Base-by-base conservation (phyloP, 2,797 vertebrate species). In the Avahi laniger region DNA sequence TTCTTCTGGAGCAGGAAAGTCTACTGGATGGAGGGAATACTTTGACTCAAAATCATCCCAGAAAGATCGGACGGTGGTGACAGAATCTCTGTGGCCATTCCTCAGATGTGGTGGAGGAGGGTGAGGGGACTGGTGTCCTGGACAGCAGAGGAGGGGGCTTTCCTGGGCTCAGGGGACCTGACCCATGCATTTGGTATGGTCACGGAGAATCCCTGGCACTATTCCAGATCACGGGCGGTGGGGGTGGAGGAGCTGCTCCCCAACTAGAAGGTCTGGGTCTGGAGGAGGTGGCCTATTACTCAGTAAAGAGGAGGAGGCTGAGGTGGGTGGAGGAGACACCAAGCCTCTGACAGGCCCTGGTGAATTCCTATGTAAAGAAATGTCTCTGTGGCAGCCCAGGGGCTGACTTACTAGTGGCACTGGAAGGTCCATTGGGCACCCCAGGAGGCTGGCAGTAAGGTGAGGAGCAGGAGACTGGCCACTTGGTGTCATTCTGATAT, bases 1-100 rank as follows among this genome's bases (percentile, higher is more conserved):
- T 85, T 99, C 99, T 94, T 99, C 99, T 26, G 99, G 99, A 94
- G 99, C 99, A 26, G 99, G 99, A 89, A 99, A 99, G 88, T 99
- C 99, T 0, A 99, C 98, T 0, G 99, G 99, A 97, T 99, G 99
- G 98, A 99, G 99, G 96, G 99, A 99, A 85, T 99, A 99, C 98
- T 99, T 99, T 85, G 99, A 99, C 98, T 99, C 99, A 99, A 99
- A 99, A 97, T 99, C 99, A 98, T 99, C 99, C 97, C 98, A 96
- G 97, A 99, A 99, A 26, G 98, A 98, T 95, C 99, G 99, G 90
- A 99, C 99, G 1, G 98, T 97, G 91, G 99, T 98, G 92, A 99
- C 98, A 69, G 98, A 98, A 86, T 99, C 99, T 35, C 98, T 97
- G 98, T 99, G 99, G 89, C 99, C 99, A 2, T 99, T 99, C 73